Conservation (phyloP, 2,888 invertebrate species). For the Tetheella fluctuosa region DNA sequence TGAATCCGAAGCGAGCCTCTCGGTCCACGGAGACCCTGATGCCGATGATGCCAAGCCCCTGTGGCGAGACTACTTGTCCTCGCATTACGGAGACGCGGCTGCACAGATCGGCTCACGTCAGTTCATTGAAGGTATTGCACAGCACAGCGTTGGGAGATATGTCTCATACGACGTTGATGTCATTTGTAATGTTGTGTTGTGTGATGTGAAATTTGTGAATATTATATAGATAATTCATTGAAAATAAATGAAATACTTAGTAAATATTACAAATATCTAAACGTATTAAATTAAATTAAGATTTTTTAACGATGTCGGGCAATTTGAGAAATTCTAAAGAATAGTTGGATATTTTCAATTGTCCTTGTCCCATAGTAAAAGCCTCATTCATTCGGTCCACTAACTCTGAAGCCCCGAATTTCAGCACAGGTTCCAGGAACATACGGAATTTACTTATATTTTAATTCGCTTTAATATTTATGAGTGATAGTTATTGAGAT, state of each 20-base stretch:
- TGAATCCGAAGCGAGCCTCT: conserved; percentile 97
- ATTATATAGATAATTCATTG: neutral
- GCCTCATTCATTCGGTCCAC: no score
- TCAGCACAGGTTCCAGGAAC: no score
- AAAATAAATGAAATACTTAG: neutral
- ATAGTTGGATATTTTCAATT: no score
- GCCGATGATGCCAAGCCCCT: conserved; percentile 98
- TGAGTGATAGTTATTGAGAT: no score
- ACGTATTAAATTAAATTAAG: no score
- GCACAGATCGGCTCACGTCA: conserved; percentile 80
- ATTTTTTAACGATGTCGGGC: no score
- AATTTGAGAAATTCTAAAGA: no score
- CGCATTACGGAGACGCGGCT: conserved; percentile 99
- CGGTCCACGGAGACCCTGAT: conserved; percentile 98
- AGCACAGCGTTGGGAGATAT: conserved; percentile 53
- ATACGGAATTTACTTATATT: no score
- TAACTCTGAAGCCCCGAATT: no score
- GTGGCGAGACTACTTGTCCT: conserved; percentile 97
- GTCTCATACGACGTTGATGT: conserved; percentile 42
- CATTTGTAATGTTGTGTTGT: conserved; percentile 14
- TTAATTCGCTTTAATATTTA: no score
- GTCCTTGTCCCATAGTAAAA: no score
- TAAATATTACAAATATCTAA: neutral
- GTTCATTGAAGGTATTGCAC: conserved; percentile 49
- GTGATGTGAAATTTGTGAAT: neutral